Conservation (phyloP, 2,113 vertebrate species). For the Sorex araneus region DNA sequence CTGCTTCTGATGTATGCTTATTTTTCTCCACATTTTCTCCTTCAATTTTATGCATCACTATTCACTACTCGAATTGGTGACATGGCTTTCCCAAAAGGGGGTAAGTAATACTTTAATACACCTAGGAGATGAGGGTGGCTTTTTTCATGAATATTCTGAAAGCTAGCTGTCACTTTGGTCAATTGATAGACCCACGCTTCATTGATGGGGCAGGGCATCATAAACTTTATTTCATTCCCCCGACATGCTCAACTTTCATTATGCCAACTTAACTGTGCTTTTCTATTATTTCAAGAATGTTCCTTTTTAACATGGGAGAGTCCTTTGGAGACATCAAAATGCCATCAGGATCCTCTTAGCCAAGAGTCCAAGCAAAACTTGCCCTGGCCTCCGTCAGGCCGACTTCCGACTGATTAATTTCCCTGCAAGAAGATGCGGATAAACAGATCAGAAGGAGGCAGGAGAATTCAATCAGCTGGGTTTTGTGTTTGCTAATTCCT, state of each 20-base stretch:
- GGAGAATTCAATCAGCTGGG: constrained; percentile 19
- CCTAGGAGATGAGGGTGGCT: constrained; percentile 96
- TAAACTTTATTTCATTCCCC: constrained; percentile 89
- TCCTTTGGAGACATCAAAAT: constrained; percentile 80
- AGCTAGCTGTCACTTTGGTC: constrained; percentile 95
- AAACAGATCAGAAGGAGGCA: background rate
- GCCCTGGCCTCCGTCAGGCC: constrained; percentile 56
- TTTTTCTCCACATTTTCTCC: constrained; percentile 97
- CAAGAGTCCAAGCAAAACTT: constrained; percentile 77
- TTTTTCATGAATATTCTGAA: constrained; percentile 98
- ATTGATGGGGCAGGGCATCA: constrained; percentile 85
- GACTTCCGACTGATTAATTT: constrained; percentile 41
- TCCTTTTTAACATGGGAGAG: constrained; percentile 74
- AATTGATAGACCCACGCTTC: constrained; percentile 93
- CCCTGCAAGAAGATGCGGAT: constrained; percentile 52
- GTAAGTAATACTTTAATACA: constrained; percentile 98
- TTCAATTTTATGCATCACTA: constrained; percentile 98
- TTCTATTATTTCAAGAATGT: constrained; percentile 88
- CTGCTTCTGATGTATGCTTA: constrained; percentile 98
- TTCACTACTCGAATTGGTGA: constrained; percentile 93
- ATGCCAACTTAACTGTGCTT: constrained; percentile 80
- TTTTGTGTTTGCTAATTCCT: constrained; percentile 64
- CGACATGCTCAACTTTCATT: constrained; percentile 83
- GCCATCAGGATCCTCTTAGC: constrained; percentile 63
- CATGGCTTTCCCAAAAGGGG: constrained; percentile 95